Percentiles rank a stretch among this genome's conserved stretches.
These are phyloP conservation scores for Pampusana beccarii DNA, from an alignment of 2,113 vertebrate species.

Conservation along the genomic window DNA sequence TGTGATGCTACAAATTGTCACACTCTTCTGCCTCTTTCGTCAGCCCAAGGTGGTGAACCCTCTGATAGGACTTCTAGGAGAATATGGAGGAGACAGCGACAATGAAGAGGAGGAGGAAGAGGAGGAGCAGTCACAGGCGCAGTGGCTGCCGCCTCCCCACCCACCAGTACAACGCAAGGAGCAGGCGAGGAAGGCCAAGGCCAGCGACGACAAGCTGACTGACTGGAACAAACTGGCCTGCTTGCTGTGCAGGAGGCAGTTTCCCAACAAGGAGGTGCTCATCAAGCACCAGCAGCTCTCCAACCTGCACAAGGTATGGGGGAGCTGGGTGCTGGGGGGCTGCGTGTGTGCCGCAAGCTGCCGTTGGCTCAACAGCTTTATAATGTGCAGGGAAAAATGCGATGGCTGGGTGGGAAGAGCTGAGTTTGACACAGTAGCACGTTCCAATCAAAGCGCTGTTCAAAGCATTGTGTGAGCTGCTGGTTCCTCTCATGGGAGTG, in stretches of 20 bases:
- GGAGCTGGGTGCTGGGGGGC: not conserved
- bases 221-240: slow-evolving; percentile 99
- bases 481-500: not conserved
- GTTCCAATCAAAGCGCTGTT: not conserved
- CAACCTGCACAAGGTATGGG: slow-evolving; percentile 91
- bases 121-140: slow-evolving; percentile 76
- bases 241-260: slow-evolving; percentile 93
- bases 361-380: not conserved
- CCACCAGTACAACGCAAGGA: slow-evolving; percentile 59
- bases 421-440: not conserved
- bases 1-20: not conserved
- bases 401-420: not conserved
- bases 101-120: slow-evolving; percentile 94
- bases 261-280: slow-evolving; percentile 93
- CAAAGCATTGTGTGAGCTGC: slow-evolving; percentile 35
- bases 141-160: slow-evolving; percentile 55
- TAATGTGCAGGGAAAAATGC: not conserved
- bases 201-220: slow-evolving; percentile 87
- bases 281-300: slow-evolving; percentile 97
- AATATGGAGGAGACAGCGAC: slow-evolving; percentile 94
- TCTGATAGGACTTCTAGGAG: slow-evolving; percentile 89
- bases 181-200: slow-evolving; percentile 72
- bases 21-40: not conserved
- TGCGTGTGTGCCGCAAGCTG: not conserved
- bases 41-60: slow-evolving; percentile 93